Conservation (phyloP, 2,888 invertebrate genomes). For the Volucella inflata region DNA sequence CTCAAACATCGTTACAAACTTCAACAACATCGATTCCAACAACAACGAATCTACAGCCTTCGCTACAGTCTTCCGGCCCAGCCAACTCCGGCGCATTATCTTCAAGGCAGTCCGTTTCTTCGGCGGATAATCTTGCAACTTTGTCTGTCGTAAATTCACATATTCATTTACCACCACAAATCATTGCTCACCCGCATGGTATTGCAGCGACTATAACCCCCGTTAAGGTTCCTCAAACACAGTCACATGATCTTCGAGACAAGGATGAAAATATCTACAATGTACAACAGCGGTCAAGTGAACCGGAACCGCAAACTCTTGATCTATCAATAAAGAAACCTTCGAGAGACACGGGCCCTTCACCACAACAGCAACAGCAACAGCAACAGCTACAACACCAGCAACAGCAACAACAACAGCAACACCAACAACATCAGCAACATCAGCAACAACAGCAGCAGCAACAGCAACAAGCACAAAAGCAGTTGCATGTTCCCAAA, state of each 20-base stretch:
- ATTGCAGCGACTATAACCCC: conserved; percentile 89
- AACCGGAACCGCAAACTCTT: conserved; percentile 87
- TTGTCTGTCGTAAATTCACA: conserved; percentile 87
- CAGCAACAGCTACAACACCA: conserved; percentile 86
- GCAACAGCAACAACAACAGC: conserved; percentile 57
- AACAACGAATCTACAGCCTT: conserved; percentile 56
- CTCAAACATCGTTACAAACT: conserved; percentile 56
- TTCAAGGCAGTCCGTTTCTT: conserved; percentile 68
- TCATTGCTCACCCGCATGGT: conserved; percentile 80
- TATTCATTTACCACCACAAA: conserved; percentile 79
- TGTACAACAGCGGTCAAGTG: conserved; percentile 83
- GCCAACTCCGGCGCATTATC: neutral
- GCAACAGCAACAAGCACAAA: conserved; percentile 77
- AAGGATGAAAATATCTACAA: conserved; percentile 82
- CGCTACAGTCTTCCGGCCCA: conserved; percentile 54
- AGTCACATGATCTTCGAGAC: conserved; percentile 80
- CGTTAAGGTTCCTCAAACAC: conserved; percentile 78
- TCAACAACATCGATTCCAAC: conserved; percentile 64
- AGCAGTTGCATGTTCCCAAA: conserved; percentile 62
- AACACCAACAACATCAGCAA: conserved; percentile 54
- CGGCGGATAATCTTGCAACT: conserved; percentile 86
- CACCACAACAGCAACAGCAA: conserved; percentile 82
- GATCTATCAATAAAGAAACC: conserved; percentile 92
- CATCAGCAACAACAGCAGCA: conserved; percentile 41
- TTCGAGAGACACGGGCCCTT: conserved; percentile 83